Evolutionary conservation across 2,113 vertebrate species (phyloP).

Genomic region (Mungos mungo): DNA sequence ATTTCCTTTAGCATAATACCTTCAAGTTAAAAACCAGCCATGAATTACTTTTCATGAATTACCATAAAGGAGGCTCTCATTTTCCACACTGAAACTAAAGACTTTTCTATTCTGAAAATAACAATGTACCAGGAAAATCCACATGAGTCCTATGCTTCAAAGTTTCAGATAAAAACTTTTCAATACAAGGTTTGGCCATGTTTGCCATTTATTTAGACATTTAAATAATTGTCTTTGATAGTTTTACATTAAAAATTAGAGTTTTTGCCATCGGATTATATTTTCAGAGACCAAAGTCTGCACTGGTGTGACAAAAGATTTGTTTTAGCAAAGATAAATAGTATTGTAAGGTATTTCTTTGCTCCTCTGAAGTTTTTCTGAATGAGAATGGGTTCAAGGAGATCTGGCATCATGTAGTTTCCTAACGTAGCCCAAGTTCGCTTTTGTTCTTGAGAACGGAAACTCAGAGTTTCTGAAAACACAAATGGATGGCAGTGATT

Average conservation of each 20-base stretch:
- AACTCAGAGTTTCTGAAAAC: neutral
- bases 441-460: neutral
- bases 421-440: neutral
- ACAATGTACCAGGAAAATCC: neutral
- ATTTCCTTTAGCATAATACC: no score
- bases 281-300: neutral
- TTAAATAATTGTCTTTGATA: neutral
- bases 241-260: neutral
- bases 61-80: neutral
- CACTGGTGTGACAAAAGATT: neutral
- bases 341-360: neutral
- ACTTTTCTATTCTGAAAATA: neutral
- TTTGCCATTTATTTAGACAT: neutral
- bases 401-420: neutral
- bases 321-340: neutral
- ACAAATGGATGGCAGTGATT: neutral
- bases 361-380: neutral
- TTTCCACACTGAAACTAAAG: neutral
- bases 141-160: neutral
- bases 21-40: neutral
- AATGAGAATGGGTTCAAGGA: neutral
- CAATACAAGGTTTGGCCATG: neutral
- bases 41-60: conserved; percentile 11
- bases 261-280: neutral
- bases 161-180: neutral